These are phyloP conservation scores for Neosilurus hyrtlii DNA, from an alignment of 2,797 vertebrate genomes.

Conservation along the genomic window DNA sequence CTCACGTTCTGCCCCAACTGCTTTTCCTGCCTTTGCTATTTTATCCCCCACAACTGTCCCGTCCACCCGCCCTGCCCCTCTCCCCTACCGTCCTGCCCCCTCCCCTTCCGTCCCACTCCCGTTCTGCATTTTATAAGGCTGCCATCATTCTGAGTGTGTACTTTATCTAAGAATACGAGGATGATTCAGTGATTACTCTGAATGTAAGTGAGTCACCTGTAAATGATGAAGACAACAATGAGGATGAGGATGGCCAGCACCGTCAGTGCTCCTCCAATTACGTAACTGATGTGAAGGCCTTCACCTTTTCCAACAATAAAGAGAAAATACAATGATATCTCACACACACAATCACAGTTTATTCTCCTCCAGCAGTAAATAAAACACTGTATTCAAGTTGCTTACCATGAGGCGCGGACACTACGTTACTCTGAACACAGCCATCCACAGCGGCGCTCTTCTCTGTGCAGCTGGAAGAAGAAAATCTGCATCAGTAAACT, in stretches of 20 bases:
- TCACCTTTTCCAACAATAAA: constrained; percentile 73
- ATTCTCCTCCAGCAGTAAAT: background rate
- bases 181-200: background rate
- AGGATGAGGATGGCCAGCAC: constrained; percentile 88
- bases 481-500: background rate
- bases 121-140: too few relatives aligned
- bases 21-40: too few relatives aligned
- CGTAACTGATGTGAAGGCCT: constrained; percentile 90
- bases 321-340: background rate
- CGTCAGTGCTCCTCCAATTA: constrained; percentile 89
- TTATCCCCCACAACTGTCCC: too few relatives aligned
- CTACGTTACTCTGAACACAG: constrained; percentile 76
- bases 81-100: too few relatives aligned
- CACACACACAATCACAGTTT: background rate
- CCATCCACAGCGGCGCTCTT: constrained; percentile 73
- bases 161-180: too few relatives aligned
- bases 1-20: too few relatives aligned
- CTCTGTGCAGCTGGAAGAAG: constrained; percentile 84
- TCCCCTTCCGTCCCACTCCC: too few relatives aligned
- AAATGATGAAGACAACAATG: constrained; percentile 87
- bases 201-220: constrained; percentile 73
- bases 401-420: constrained; percentile 86
- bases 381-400: background rate
- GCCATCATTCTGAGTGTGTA: too few relatives aligned
- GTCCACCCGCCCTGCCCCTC: too few relatives aligned